Percentiles rank a stretch among this genome's conserved stretches.
Conservation (phyloP, 2,113 vertebrate species). For the Hipposideros armiger region DNA sequence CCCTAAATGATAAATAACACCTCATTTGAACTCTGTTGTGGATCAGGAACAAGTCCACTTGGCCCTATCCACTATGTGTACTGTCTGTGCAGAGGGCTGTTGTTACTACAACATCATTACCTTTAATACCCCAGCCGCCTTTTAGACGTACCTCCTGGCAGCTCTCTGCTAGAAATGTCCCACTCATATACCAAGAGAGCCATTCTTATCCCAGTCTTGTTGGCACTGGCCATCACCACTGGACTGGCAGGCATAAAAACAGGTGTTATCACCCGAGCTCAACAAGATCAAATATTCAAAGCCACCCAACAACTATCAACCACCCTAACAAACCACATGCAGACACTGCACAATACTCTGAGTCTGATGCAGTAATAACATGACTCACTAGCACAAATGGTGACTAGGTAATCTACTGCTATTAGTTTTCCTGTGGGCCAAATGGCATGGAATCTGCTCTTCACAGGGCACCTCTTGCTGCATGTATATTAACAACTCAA, state of each 20-base stretch:
- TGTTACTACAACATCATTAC: not conserved
- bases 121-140: not conserved
- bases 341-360: not conserved
- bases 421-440: not conserved
- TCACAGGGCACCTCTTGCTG: not conserved
- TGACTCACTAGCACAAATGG: not conserved
- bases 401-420: not conserved
- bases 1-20: not conserved
- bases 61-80: too few species aligned
- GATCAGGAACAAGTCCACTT: not conserved
- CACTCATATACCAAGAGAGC: not conserved
- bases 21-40: not conserved
- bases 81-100: not conserved
- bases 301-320: too few species aligned
- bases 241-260: not conserved
- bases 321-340: not conserved
- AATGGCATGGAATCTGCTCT: not conserved
- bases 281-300: not conserved
- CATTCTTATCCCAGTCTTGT: not conserved
- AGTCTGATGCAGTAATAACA: not conserved
- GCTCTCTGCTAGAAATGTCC: not conserved
- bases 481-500: not conserved
- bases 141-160: not conserved
- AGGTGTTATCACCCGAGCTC: too few species aligned
- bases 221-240: not conserved